Conservation (phyloP, 2,797 vertebrate genomes). For the Benthosema pterotum region DNA sequence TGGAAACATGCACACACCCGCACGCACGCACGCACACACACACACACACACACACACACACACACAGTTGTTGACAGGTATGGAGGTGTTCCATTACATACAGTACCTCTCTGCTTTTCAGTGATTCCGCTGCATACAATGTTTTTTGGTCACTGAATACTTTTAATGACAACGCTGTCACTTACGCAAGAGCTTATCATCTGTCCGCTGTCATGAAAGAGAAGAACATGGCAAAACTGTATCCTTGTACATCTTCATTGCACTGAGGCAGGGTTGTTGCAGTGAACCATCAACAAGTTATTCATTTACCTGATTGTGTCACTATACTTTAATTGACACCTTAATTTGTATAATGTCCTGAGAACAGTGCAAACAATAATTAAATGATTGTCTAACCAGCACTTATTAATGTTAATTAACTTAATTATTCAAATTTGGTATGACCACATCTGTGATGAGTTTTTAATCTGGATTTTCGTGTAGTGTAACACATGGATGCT, state of each 20-base stretch:
- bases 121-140: slow-evolving; percentile 17
- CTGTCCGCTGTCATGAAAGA: background rate
- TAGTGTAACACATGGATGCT: no score
- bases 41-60: slow-evolving; percentile 4
- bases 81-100: slow-evolving; percentile 29
- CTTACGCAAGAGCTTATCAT: background rate
- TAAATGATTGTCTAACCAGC: background rate
- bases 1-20: background rate
- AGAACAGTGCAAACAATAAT: background rate
- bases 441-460: no score
- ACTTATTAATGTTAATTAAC: background rate
- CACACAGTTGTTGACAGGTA: slow-evolving; percentile 32
- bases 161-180: slow-evolving; percentile 8
- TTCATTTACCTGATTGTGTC: no score
- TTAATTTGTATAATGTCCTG: background rate
- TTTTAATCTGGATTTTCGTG: no score
- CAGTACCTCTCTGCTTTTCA: slow-evolving; percentile 22
- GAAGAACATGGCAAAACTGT: no score
- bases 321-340: no score
- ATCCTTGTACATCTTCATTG: no score
- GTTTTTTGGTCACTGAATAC: background rate
- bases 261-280: no score
- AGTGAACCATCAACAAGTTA: no score
- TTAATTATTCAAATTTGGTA: no score
- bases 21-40: background rate